A percentile compares a stretch with the other conserved stretches of the same genome.
Conservation (phyloP, 2,888 invertebrate genomes). For the Andrena chrysosceles region DNA sequence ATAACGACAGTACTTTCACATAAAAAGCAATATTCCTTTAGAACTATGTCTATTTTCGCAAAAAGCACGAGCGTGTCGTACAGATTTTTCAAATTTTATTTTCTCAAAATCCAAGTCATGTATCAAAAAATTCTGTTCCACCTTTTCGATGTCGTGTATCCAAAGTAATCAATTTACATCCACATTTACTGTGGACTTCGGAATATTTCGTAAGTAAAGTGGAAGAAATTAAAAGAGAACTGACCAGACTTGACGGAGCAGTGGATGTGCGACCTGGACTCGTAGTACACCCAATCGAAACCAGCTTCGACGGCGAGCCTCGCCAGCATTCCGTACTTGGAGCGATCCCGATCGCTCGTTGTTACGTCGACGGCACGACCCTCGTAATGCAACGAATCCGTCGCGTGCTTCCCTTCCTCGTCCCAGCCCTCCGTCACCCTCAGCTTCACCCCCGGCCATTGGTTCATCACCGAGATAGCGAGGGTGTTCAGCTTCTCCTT, state of each 20-base stretch:
- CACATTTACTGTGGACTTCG: no score
- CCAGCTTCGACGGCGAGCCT: constrained; percentile 98
- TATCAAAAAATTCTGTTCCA: neutral
- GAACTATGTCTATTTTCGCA: no score
- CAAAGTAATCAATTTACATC: no score
- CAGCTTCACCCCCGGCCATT: constrained; percentile 97
- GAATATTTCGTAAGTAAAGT: neutral
- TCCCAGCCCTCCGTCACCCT: constrained; percentile 98
- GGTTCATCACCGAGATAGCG: constrained; percentile 98
- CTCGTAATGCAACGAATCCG: constrained; percentile 97
- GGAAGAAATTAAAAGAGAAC: constrained; percentile 69
- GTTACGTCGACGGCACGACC: constrained; percentile 98
- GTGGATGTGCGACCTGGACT: constrained; percentile 97
- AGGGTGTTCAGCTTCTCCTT: constrained; percentile 97
- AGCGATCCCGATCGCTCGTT: constrained; percentile 96
- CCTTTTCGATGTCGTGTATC: no score
- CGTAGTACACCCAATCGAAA: constrained; percentile 99
- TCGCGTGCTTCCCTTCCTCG: constrained; percentile 92
- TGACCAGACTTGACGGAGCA: constrained; percentile 99
- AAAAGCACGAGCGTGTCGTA: no score
- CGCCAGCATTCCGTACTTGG: constrained; percentile 98
- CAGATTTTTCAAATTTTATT: no score
- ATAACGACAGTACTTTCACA: no score
- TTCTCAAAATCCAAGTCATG: no score
- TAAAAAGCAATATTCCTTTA: no score